phyloP scores from a whole-genome alignment of 2,797 vertebrate species.

The Lerista edwardsae region DNA sequence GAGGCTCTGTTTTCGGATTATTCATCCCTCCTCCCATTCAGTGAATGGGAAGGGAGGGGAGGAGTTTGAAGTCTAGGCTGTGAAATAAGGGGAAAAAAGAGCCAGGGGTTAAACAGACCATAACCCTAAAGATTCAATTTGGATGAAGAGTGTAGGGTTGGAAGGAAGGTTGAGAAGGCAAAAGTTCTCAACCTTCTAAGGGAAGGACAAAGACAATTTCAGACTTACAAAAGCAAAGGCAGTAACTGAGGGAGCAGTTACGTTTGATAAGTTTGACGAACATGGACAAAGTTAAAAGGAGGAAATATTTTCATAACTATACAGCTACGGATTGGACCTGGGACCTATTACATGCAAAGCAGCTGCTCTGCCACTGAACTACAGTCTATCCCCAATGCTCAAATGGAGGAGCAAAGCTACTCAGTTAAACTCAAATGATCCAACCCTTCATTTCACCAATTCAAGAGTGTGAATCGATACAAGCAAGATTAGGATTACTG shows the following conservation, averaged over 20 bases:
- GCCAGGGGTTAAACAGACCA: not conserved
- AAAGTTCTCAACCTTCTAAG: not conserved
- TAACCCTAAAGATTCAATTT: not conserved
- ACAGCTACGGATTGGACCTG: too few species aligned
- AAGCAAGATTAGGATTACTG: not conserved
- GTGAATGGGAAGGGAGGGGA: too few species aligned
- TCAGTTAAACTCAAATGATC: too few species aligned
- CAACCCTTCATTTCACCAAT: not conserved
- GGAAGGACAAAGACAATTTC: not conserved
- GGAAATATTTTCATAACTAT: too few species aligned
- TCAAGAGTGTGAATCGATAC: too few species aligned
- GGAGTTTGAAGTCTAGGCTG: not conserved
- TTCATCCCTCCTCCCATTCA: not conserved
- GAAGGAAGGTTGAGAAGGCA: not conserved
- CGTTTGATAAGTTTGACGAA: not conserved
- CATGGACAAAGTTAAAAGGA: not conserved
- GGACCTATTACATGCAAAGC: too few species aligned
- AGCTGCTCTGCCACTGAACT: too few species aligned
- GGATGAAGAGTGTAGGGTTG: too few species aligned
- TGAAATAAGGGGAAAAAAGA: not conserved
- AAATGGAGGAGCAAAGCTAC: not conserved
- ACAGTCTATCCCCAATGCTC: not conserved
- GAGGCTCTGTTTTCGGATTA: not conserved
- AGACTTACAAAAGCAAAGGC: not conserved
- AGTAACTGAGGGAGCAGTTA: not conserved